Percentiles rank a stretch among this genome's conserved stretches.
Conservation (phyloP, 2,797 vertebrate species). For the Hippoglossus hippoglossus region DNA sequence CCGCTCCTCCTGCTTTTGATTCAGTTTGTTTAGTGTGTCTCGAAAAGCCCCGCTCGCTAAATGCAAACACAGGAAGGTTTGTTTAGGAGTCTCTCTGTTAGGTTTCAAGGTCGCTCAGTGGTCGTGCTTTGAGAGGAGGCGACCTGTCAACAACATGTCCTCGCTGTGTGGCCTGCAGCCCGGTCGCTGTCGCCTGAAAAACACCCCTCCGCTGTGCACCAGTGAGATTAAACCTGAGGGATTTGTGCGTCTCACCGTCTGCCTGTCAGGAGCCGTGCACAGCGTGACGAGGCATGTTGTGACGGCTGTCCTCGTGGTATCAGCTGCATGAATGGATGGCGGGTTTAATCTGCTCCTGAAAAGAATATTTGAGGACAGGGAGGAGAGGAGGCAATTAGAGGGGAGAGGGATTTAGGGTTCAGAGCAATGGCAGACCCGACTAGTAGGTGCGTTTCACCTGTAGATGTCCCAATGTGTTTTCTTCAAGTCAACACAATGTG, state of each 20-base stretch:
- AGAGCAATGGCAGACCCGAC: slow-evolving; percentile 1
- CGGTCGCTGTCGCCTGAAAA: slow-evolving; percentile 42
- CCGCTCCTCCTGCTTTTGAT: slow-evolving; percentile 47
- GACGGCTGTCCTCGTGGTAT: slow-evolving; percentile 67
- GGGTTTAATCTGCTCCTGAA: slow-evolving; percentile 64
- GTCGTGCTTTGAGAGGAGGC: slow-evolving; percentile 13
- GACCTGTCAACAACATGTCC: slow-evolving; percentile 36
- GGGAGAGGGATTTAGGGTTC: slow-evolving; percentile 26
- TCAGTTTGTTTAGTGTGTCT: slow-evolving; percentile 59
- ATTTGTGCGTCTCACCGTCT: slow-evolving; percentile 71
- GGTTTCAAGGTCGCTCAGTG: slow-evolving; percentile 51
- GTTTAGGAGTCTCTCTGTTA: slow-evolving; percentile 60
- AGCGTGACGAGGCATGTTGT: slow-evolving; percentile 69
- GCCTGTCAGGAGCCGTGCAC: slow-evolving; percentile 58
- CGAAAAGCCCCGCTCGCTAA: slow-evolving; percentile 18
- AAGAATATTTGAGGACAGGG: slow-evolving; percentile 56
- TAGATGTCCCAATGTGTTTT: slow-evolving; percentile 17
- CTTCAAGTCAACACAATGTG: slow-evolving; percentile 5
- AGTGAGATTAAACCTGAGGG: slow-evolving; percentile 68
- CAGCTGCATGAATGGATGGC: slow-evolving; percentile 56
- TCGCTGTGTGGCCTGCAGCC: slow-evolving; percentile 48
- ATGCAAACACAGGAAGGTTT: slow-evolving; percentile 60
- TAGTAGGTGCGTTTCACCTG: slow-evolving; percentile 29
- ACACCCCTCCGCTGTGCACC: slow-evolving; percentile 20
- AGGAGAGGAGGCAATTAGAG: slow-evolving; percentile 36